Percentiles rank a stretch among this genome's conserved stretches.
Evolutionary conservation across 2,888 invertebrate genomes (phyloP).

Genomic region (Orthosia gracilis): DNA sequence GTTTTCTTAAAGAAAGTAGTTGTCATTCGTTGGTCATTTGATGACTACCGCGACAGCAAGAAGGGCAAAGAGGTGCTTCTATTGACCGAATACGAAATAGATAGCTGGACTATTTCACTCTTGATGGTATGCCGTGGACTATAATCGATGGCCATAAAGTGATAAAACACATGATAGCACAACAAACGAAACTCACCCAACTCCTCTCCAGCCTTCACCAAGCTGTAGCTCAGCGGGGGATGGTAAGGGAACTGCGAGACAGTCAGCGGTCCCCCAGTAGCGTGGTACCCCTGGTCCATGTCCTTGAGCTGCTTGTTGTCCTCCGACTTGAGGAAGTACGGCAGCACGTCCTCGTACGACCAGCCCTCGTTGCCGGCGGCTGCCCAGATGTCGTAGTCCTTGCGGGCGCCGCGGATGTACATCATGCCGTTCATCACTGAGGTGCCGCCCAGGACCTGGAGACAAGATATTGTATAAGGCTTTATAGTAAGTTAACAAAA

Average conservation of each 20-base stretch:
- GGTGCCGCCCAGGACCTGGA: constrained; percentile 96
- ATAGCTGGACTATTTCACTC: background rate
- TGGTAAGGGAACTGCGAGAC: constrained; percentile 96
- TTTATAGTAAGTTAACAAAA: background rate
- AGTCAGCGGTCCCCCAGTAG: constrained; percentile 94
- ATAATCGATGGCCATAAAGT: background rate
- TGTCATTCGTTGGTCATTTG: background rate
- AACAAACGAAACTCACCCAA: constrained; percentile 88
- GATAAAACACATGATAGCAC: background rate
- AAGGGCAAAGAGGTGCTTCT: background rate
- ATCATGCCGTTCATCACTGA: constrained; percentile 99
- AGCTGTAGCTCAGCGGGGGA: constrained; percentile 95
- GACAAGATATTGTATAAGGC: background rate
- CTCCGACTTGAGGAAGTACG: constrained; percentile 97
- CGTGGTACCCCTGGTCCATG: constrained; percentile 95
- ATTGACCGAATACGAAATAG: background rate
- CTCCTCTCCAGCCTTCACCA: constrained; percentile 95
- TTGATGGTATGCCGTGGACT: background rate
- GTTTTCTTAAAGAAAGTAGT: too few relatives aligned
- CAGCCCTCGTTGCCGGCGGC: constrained; percentile 96
- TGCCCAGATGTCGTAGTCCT: constrained; percentile 97
- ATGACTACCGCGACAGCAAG: background rate
- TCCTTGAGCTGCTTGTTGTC: constrained; percentile 93
- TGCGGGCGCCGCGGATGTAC: constrained; percentile 97
- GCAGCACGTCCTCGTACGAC: constrained; percentile 97